Evolutionary conservation across 2,113 vertebrate genomes (phyloP).

Genomic region (Corythaeola cristata): DNA sequence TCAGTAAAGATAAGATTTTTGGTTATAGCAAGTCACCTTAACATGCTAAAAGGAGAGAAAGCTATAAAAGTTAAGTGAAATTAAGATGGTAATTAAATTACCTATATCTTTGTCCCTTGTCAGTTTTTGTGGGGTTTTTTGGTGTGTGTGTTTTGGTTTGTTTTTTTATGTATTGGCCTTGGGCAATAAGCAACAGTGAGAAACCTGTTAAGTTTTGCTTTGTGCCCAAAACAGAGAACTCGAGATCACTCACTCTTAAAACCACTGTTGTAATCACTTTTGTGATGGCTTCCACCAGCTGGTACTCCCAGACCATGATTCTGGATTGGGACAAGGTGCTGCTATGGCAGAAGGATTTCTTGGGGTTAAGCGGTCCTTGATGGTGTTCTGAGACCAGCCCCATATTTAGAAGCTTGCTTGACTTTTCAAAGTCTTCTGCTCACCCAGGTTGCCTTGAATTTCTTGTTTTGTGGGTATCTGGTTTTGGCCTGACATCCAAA

Average conservation of each 20-base stretch:
- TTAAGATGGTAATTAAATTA: background rate
- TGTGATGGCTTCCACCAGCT: background rate
- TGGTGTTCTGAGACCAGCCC: background rate
- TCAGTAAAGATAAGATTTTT: background rate
- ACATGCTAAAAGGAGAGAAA: background rate
- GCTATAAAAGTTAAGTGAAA: background rate
- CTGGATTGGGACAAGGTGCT: no score
- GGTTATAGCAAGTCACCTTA: background rate
- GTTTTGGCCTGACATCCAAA: background rate
- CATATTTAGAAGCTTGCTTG: accelerated
- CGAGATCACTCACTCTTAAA: background rate
- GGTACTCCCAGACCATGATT: background rate
- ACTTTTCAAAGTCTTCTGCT: background rate
- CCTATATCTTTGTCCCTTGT: background rate
- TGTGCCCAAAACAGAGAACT: background rate
- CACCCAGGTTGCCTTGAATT: background rate
- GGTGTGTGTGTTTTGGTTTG: no score
- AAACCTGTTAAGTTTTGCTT: background rate
- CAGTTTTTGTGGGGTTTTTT: background rate
- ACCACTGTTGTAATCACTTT: background rate
- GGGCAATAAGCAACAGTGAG: background rate
- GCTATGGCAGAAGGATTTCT: background rate
- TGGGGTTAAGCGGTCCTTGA: background rate
- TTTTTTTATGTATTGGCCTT: background rate
- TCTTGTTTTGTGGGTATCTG: background rate